A percentile compares a stretch with the other conserved stretches of the same genome.
These are phyloP conservation scores for Leptosomus discolor DNA, from an alignment of 2,113 vertebrate species.

Conservation along the genomic window DNA sequence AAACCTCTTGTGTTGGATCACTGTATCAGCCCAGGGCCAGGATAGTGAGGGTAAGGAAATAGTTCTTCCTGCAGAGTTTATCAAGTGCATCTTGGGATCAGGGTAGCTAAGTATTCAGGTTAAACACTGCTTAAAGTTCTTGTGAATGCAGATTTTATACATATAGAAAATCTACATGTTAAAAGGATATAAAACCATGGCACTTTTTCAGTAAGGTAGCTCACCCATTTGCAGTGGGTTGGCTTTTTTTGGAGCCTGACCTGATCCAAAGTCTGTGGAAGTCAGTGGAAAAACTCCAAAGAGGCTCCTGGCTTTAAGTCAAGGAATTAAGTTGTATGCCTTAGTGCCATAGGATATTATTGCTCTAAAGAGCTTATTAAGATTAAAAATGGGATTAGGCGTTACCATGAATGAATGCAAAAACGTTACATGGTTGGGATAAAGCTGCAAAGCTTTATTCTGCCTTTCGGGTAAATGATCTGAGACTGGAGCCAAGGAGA, in stretches of 20 bases:
- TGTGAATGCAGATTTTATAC: not conserved
- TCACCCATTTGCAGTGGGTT: not conserved
- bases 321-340: constrained; percentile 13
- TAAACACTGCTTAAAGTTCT: not conserved
- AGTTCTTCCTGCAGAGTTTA: not conserved
- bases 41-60: not conserved
- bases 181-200: not conserved
- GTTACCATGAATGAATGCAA: constrained; percentile 1
- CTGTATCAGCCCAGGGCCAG: not conserved
- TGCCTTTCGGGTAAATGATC: not conserved
- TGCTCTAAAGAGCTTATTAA: constrained; percentile 39
- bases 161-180: not conserved
- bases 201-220: not conserved
- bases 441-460: constrained; percentile 7
- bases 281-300: not conserved
- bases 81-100: not conserved
- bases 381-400: constrained; percentile 54
- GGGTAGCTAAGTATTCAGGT: not conserved
- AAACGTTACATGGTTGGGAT: not conserved
- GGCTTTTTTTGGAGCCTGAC: not conserved
- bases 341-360: constrained; percentile 7
- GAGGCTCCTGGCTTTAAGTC: not conserved
- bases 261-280: not conserved
- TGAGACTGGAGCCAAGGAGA: not conserved
- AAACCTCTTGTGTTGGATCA: not conserved